Evolutionary conservation across 1,140 invertebrate genomes (phyloP).

Genomic region (Pectinophora gossypiella): DNA sequence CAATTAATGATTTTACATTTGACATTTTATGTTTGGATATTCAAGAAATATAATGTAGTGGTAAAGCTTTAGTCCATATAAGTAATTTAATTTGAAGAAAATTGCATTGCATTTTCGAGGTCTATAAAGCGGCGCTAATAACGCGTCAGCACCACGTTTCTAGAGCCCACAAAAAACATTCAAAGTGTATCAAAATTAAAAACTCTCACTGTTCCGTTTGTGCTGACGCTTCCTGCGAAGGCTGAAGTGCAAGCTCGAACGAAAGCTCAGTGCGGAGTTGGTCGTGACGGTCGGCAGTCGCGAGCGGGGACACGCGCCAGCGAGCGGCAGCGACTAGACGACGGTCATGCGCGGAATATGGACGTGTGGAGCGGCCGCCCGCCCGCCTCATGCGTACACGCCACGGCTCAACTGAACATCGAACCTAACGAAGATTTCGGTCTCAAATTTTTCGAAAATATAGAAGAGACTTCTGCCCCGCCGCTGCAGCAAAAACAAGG

Average conservation of each 20-base stretch:
- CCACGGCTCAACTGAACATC: conserved; percentile 32
- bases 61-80: no score
- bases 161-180: conserved; percentile 28
- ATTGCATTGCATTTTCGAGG: no score
- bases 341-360: conserved; percentile 45
- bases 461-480: conserved; percentile 17
- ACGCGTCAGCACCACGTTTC: conserved; percentile 8
- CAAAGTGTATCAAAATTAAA: conserved; percentile 20
- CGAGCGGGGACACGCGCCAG: conserved; percentile 10
- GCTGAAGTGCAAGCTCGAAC: conserved; percentile 15
- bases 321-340: background rate
- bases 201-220: conserved; percentile 30
- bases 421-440: conserved; percentile 36
- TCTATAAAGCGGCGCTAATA: no score
- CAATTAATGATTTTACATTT: no score
- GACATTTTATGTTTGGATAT: no score
- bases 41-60: no score
- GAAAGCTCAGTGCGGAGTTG: conserved; percentile 40
- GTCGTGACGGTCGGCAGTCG: conserved; percentile 22
- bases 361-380: conserved; percentile 50
- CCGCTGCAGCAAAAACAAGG: conserved; percentile 41
- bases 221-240: background rate
- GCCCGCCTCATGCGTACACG: conserved; percentile 44
- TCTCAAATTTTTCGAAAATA: conserved; percentile 41
- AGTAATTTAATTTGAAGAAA: no score